These are phyloP conservation scores for Agonopterix subpropinquella DNA, from an alignment of 2,888 invertebrate species.

Conservation along the genomic window DNA sequence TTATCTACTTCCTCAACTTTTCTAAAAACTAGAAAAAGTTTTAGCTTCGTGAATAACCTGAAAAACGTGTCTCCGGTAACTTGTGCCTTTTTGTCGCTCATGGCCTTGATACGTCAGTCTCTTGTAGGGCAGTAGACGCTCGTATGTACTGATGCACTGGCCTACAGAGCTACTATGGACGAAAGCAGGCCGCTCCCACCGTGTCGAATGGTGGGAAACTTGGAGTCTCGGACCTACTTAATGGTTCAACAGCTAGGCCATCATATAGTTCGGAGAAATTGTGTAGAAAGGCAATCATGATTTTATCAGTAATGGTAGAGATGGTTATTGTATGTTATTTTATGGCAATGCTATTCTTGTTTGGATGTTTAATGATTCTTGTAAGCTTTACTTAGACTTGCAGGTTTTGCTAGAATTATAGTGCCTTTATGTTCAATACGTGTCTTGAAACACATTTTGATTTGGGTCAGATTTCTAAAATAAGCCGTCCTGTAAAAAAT, in stretches of 20 bases:
- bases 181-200: constrained; percentile 57
- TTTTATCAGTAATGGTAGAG: not conserved
- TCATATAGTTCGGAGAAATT: constrained; percentile 1
- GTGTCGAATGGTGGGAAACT: constrained; percentile 56
- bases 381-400: too few species aligned
- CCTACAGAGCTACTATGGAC: constrained; percentile 37
- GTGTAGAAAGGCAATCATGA: too few species aligned
- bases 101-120: constrained; percentile 46
- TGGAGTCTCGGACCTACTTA: constrained; percentile 20
- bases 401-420: too few species aligned
- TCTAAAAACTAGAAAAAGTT: too few species aligned
- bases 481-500: too few species aligned
- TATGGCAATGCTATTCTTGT: too few species aligned
- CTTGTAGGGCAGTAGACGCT: constrained; percentile 53
- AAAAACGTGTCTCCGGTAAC: constrained; percentile 25
- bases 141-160: constrained; percentile 2
- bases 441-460: too few species aligned
- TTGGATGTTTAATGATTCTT: too few species aligned
- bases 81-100: constrained; percentile 39
- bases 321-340: not conserved
- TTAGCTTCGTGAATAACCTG: constrained; percentile 31
- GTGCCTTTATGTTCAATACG: too few species aligned
- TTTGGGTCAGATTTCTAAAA: too few species aligned
- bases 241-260: constrained; percentile 6
- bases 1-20: too few species aligned